Percentiles rank a stretch among this genome's conserved stretches.
phyloP scores from a whole-genome alignment of 2,888 invertebrate genomes.

The Drosophila fungiperda region DNA sequence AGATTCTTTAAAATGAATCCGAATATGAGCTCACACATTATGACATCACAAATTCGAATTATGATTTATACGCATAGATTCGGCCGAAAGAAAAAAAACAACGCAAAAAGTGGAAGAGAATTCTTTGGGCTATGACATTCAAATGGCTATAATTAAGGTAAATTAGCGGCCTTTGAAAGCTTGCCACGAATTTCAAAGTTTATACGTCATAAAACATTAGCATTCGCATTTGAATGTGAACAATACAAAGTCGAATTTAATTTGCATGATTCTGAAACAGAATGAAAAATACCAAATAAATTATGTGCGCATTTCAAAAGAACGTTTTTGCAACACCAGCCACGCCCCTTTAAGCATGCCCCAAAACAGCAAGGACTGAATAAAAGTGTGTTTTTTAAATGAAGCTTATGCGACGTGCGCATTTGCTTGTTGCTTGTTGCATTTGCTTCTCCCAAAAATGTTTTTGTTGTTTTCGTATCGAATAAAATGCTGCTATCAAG shows the following conservation, averaged over 20 bases:
- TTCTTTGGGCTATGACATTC: conserved; percentile 64
- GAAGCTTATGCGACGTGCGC: conserved; percentile 69
- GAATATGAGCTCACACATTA: conserved; percentile 59
- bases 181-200: conserved; percentile 38
- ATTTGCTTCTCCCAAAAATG: conserved; percentile 28
- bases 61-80: conserved; percentile 47
- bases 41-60: conserved; percentile 67
- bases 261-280: conserved; percentile 71
- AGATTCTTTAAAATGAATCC: neutral
- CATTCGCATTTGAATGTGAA: conserved; percentile 53
- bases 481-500: conserved; percentile 57
- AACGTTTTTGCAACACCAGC: conserved; percentile 57
- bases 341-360: conserved; percentile 62
- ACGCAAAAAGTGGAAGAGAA: conserved; percentile 15
- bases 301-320: conserved; percentile 75
- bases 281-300: conserved; percentile 62
- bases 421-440: conserved; percentile 34
- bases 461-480: conserved; percentile 32
- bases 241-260: conserved; percentile 62
- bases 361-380: conserved; percentile 61
- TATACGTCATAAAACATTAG: conserved; percentile 43
- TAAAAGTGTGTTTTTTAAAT: conserved; percentile 25
- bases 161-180: conserved; percentile 64
- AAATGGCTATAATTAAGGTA: conserved; percentile 72
- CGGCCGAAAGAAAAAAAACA: conserved; percentile 1